Evolutionary conservation across 2,797 vertebrate species (phyloP).

Genomic region (Morus bassanus): DNA sequence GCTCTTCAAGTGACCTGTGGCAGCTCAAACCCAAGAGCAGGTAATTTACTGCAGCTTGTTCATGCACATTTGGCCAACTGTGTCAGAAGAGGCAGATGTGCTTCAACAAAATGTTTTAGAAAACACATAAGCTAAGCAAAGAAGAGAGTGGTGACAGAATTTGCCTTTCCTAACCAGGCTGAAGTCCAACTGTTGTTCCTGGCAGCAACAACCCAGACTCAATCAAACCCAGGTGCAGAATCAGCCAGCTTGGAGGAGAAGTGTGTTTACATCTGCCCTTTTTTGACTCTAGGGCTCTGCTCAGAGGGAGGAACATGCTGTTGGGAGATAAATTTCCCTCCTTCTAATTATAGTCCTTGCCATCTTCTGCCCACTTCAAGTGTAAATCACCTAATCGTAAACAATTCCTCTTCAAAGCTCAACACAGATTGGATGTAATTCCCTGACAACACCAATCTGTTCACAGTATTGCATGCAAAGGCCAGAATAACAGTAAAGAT

Average conservation of each 20-base stretch:
- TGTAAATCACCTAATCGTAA: slow-evolving; percentile 74
- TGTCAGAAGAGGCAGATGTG: slow-evolving; percentile 23
- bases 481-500: slow-evolving; percentile 54
- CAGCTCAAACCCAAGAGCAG: neutral
- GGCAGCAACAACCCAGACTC: slow-evolving; percentile 43
- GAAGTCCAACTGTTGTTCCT: slow-evolving; percentile 63
- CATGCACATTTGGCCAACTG: neutral
- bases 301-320: slow-evolving; percentile 59
- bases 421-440: slow-evolving; percentile 68
- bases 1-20: neutral
- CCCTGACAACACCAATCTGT: slow-evolving; percentile 69
- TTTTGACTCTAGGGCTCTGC: slow-evolving; percentile 53
- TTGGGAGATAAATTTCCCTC: slow-evolving; percentile 74
- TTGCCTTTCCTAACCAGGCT: slow-evolving; percentile 34
- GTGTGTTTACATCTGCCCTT: slow-evolving; percentile 63
- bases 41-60: neutral
- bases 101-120: slow-evolving; percentile 24
- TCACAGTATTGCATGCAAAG: slow-evolving; percentile 46
- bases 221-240: slow-evolving; percentile 54
- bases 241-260: slow-evolving; percentile 56
- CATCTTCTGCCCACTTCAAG: slow-evolving; percentile 68
- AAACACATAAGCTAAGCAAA: slow-evolving; percentile 24
- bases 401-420: slow-evolving; percentile 70
- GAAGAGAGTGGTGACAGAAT: neutral
- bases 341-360: slow-evolving; percentile 73